These are phyloP conservation scores for Spinus pinus DNA, from an alignment of 2,797 vertebrate species.

Conservation along the genomic window DNA sequence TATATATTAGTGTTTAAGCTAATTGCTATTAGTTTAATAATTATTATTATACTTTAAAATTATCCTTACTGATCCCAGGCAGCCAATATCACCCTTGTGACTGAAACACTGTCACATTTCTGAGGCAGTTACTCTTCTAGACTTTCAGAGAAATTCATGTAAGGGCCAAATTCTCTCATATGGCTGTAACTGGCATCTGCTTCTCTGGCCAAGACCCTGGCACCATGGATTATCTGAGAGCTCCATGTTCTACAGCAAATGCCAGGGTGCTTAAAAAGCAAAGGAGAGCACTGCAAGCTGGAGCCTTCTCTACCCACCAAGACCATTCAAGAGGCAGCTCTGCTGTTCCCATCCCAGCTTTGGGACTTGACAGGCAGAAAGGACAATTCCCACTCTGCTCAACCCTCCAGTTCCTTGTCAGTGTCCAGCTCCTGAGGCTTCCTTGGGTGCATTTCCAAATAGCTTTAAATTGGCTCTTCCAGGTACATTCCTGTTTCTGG, in stretches of 20 bases:
- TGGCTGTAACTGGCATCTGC: neutral
- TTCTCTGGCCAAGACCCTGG: neutral
- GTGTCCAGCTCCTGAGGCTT: neutral
- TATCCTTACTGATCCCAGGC: constrained; percentile 1
- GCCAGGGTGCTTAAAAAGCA: neutral
- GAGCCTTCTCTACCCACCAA: constrained; percentile 9
- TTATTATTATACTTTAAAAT: constrained; percentile 1
- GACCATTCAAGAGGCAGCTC: neutral
- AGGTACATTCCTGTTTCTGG: neutral
- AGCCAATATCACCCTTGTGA: constrained; percentile 21
- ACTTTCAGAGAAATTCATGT: neutral
- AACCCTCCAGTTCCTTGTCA: neutral
- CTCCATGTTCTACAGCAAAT: neutral
- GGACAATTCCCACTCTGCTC: neutral
- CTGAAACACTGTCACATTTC: neutral
- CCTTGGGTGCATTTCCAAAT: neutral
- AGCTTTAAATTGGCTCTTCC: neutral
- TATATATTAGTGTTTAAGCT: neutral
- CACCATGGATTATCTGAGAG: neutral
- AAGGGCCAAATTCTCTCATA: neutral
- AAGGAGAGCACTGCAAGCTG: neutral
- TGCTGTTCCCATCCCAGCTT: neutral
- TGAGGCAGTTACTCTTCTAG: neutral
- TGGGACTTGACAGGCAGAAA: neutral
- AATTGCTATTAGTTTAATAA: constrained; percentile 10